Percentiles rank a stretch among this genome's conserved stretches.
phyloP scores from a whole-genome alignment of 2,888 invertebrate genomes.

The Nebria salina region DNA sequence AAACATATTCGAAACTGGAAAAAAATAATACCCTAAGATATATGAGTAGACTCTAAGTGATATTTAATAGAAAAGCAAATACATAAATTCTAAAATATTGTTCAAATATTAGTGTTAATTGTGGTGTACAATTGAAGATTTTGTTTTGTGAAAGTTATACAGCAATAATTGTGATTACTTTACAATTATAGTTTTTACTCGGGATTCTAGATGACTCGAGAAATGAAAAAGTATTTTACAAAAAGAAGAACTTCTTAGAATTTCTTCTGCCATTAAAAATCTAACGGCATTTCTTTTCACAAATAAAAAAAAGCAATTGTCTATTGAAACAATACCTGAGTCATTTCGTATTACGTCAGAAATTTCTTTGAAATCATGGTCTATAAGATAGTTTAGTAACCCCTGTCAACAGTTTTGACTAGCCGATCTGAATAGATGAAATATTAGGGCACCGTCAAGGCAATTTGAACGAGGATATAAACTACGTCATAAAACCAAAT shows the following conservation, averaged over 20 bases:
- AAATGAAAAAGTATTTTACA: too few relatives aligned
- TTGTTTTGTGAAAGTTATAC: not conserved
- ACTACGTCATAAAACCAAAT: slow-evolving; percentile 2
- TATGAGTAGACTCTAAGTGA: not conserved
- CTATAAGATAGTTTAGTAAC: not conserved
- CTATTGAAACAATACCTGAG: not conserved
- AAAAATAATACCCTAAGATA: not conserved
- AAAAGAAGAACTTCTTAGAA: too few relatives aligned
- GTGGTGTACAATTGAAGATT: not conserved
- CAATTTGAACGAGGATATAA: slow-evolving; percentile 33
- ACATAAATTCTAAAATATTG: not conserved
- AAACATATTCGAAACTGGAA: not conserved
- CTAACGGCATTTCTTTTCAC: not conserved
- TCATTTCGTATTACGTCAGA: not conserved
- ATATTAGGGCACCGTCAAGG: slow-evolving; percentile 38
- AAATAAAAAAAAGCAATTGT: not conserved
- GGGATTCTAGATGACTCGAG: not conserved
- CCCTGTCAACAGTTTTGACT: not conserved
- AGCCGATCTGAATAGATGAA: not conserved
- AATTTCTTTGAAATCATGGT: not conserved
- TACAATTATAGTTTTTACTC: not conserved
- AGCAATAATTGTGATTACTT: not conserved
- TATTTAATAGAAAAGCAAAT: not conserved
- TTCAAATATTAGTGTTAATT: not conserved
- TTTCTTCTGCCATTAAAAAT: too few relatives aligned